Conservation (phyloP, 2,888 invertebrate genomes). For the Elmis aenea region DNA sequence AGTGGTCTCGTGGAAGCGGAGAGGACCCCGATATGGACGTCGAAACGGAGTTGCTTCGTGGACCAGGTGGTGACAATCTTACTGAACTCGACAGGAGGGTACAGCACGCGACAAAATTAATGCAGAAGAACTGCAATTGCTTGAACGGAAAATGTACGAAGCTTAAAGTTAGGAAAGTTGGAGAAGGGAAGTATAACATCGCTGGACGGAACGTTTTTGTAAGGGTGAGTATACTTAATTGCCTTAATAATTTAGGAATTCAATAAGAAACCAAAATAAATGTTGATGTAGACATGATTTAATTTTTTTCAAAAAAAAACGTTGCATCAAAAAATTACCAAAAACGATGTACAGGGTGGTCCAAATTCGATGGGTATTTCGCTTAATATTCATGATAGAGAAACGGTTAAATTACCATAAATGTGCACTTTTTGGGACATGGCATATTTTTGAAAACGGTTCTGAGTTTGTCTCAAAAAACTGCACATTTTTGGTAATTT, state of each 20-base stretch:
- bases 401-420: too few species aligned
- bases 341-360: too few species aligned
- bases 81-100: constrained; percentile 71
- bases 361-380: too few species aligned
- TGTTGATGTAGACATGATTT: constrained; percentile 1
- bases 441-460: too few species aligned
- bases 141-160: constrained; percentile 65
- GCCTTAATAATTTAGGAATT: too few species aligned
- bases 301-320: too few species aligned
- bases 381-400: too few species aligned
- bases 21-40: constrained; percentile 62
- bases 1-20: constrained; percentile 66
- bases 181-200: constrained; percentile 82
- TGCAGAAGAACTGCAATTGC: constrained; percentile 72
- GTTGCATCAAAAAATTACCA: too few species aligned
- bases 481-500: too few species aligned
- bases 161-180: constrained; percentile 72
- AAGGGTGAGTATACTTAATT: constrained; percentile 64
- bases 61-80: constrained; percentile 36
- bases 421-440: too few species aligned
- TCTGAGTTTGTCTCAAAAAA: too few species aligned
- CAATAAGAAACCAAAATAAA: constrained; percentile 1
- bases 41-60: constrained; percentile 38
- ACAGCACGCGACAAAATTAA: constrained; percentile 63
- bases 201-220: constrained; percentile 84